phyloP scores from a whole-genome alignment of 2,113 vertebrate species.

The Siniperca knerii region DNA sequence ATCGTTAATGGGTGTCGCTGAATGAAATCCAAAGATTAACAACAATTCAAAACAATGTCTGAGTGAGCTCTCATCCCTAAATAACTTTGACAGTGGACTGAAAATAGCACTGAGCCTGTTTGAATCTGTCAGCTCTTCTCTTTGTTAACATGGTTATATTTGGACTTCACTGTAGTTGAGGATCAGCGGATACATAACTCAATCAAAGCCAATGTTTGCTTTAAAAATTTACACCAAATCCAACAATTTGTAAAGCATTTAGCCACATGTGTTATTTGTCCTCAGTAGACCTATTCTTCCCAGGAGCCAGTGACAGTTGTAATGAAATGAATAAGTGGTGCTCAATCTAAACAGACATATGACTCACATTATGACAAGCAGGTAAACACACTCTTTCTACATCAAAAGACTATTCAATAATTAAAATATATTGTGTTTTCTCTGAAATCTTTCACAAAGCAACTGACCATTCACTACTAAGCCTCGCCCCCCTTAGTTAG shows the following conservation, averaged over 20 bases:
- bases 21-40: constrained; percentile 53
- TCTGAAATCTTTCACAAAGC: neutral
- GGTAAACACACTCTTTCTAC: constrained; percentile 10
- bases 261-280: constrained; percentile 19
- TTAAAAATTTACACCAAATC: neutral
- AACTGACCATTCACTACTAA: neutral
- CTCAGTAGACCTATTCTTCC: neutral
- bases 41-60: constrained; percentile 40
- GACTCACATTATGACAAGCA: constrained; percentile 34
- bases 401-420: neutral
- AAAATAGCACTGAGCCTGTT: constrained; percentile 31
- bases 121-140: constrained; percentile 27
- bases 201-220: neutral
- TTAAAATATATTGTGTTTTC: no score
- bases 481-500: neutral
- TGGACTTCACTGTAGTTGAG: constrained; percentile 30
- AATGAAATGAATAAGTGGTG: constrained; percentile 19
- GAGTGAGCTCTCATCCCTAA: constrained; percentile 32
- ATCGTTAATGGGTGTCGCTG: constrained; percentile 29
- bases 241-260: neutral
- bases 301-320: neutral
- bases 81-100: constrained; percentile 52
- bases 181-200: constrained; percentile 13
- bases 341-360: constrained; percentile 21
- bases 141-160: constrained; percentile 52